Evolutionary conservation across 2,888 invertebrate genomes (phyloP), one percentile per base, ranked within the genome.

Genomic region (Hirudinaria manillensis): DNA sequence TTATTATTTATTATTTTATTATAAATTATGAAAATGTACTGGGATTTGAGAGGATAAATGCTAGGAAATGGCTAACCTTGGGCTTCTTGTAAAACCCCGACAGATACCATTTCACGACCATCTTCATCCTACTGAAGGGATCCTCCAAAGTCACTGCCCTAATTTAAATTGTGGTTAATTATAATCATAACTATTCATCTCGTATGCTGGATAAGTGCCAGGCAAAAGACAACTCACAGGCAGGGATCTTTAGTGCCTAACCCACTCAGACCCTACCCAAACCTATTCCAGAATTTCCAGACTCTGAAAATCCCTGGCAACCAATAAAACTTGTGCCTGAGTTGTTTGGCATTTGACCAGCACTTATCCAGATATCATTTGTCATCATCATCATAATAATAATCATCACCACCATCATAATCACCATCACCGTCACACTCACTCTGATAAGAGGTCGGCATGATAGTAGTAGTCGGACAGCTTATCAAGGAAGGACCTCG

Each of bases 61-160:
- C 53, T 16, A 53, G 13, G 21, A 21, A 53, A 53, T 53, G 21
- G 21, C n/a, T 21, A n/a, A 76, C 76, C 81, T 93, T 93, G 0
- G 95, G 95, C 84, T 96, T 95, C 81, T 94, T 91, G 86, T 95
- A 93, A 83, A 95, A 90, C 1, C 95, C 94, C 0, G 94, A 94
- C 38, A 95, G 88, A 86, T 95, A 96, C 93, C 94, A 95, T 81
- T 91, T 89, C 0, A 93, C 91, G 0, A 96, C 91, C 75, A 82
- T 81, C 32, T 93, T 93, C 91, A 96, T 95, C 77, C 96, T 89
- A 34, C 90, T 90, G 84, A 92, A 94, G 0, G 95, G 93, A 85
- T 95, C 94, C 80, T 93, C 92, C 84, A 92, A 90, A 74, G 88
- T 82, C 24, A 92, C 92, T 75, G 93, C 93, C 24, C 77, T 77